Percentiles rank a stretch among this genome's conserved stretches.
Evolutionary conservation across 1,140 invertebrate species (phyloP).

Genomic region (Galendromus occidentalis): DNA sequence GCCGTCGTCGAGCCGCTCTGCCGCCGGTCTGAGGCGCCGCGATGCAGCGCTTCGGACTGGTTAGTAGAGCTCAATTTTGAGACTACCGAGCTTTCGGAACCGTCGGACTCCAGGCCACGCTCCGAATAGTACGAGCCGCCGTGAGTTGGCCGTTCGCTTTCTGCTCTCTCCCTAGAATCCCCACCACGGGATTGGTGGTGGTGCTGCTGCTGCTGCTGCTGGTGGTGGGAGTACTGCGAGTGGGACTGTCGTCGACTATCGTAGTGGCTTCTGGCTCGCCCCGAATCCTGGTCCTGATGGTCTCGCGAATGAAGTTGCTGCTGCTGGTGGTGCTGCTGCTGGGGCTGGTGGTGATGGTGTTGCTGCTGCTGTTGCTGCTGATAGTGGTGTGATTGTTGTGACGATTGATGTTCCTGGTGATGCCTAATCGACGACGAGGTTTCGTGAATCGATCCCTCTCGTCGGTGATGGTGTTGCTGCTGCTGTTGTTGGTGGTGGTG

Average conservation of each 20-base stretch:
- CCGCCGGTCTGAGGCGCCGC: conserved; percentile 7
- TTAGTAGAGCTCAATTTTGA: conserved; percentile 20
- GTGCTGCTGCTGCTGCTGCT: not conserved
- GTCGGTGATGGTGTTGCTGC: not conserved
- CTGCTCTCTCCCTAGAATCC: conserved; percentile 1
- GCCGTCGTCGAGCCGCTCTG: not conserved
- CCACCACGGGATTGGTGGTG: not conserved
- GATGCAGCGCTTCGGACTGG: conserved; percentile 16
- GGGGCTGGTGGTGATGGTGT: not conserved
- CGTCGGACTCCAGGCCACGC: conserved; percentile 18
- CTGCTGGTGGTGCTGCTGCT: conserved; percentile 12
- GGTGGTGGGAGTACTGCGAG: not conserved
- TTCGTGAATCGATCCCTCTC: conserved; percentile 3
- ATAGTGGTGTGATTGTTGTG: too few species aligned
- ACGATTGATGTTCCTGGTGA: not conserved
- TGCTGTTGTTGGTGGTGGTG: too few species aligned
- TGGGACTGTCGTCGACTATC: not conserved
- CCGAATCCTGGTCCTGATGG: not conserved
- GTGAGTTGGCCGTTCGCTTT: too few species aligned
- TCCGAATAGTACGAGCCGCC: not conserved
- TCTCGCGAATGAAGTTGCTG: conserved; percentile 12
- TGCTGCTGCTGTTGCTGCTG: not conserved
- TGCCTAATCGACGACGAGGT: not conserved
- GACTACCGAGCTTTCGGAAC: conserved; percentile 19
- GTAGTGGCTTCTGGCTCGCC: not conserved